These are phyloP conservation scores for Salmo trutta DNA, from an alignment of 2,797 vertebrate genomes.

Conservation along the genomic window DNA sequence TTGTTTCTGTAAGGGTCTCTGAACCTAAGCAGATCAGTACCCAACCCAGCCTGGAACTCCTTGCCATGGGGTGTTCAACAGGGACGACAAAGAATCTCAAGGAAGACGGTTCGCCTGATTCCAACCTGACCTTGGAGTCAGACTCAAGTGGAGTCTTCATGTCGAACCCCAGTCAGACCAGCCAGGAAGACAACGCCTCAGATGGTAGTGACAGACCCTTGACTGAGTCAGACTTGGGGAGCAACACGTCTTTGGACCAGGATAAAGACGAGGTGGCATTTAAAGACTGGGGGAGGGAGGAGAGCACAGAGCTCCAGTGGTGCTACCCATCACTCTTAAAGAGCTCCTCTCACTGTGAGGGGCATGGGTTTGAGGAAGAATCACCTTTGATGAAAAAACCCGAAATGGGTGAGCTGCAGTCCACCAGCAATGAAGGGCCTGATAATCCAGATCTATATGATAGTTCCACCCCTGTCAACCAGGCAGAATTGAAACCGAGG, in stretches of 20 bases:
- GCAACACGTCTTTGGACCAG: constrained; percentile 69
- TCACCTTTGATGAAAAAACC: not conserved
- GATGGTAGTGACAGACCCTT: constrained; percentile 73
- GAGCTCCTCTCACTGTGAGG: constrained; percentile 34
- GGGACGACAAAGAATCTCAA: constrained; percentile 53
- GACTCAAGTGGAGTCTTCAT: constrained; percentile 79
- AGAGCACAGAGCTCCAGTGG: constrained; percentile 68
- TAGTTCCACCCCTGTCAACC: constrained; percentile 29
- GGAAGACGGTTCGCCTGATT: constrained; percentile 78
- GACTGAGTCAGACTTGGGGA: constrained; percentile 71
- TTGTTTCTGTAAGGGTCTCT: not conserved
- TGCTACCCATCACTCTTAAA: constrained; percentile 71
- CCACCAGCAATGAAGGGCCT: constrained; percentile 5
- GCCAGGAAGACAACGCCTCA: constrained; percentile 65
- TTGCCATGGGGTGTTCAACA: constrained; percentile 41
- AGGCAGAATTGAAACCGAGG: constrained; percentile 35
- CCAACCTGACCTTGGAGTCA: constrained; percentile 73
- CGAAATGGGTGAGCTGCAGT: not conserved
- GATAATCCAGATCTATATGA: constrained; percentile 20
- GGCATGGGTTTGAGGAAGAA: constrained; percentile 9
- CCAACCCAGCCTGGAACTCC: constrained; percentile 71
- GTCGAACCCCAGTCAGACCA: constrained; percentile 72
- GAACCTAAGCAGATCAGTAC: constrained; percentile 62
- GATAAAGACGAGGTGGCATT: constrained; percentile 63
- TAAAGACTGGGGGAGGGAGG: constrained; percentile 72